phyloP scores from a whole-genome alignment of 2,888 invertebrate genomes.

The Allygus modestus region DNA sequence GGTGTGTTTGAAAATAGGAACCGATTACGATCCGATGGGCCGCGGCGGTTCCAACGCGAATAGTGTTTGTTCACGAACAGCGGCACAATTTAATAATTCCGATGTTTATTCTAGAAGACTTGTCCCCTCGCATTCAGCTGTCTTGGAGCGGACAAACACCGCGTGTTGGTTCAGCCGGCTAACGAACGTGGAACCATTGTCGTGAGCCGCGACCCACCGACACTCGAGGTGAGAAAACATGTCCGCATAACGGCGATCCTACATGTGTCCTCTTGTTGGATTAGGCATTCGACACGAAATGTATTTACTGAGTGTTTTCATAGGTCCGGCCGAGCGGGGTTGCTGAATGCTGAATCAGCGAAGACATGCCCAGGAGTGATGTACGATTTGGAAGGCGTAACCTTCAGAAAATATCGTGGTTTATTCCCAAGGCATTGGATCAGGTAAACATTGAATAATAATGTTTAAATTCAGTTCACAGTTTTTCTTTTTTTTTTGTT shows the following conservation, averaged over 20 bases:
- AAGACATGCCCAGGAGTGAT: neutral
- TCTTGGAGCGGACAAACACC: no score
- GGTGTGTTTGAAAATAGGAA: slow-evolving; percentile 22
- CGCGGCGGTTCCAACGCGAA: neutral
- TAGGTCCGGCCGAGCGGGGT: neutral
- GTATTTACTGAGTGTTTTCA: slow-evolving; percentile 20
- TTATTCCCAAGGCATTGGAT: no score
- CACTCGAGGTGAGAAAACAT: slow-evolving; percentile 38
- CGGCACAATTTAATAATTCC: slow-evolving; percentile 4
- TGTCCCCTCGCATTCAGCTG: slow-evolving; percentile 38
- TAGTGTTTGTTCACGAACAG: neutral
- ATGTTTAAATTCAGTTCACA: no score
- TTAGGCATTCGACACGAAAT: slow-evolving; percentile 20
- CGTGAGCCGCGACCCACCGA: neutral
- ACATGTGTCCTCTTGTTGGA: slow-evolving; percentile 43
- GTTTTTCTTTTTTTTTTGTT: no score
- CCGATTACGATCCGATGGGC: neutral
- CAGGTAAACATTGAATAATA: no score
- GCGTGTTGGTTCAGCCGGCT: slow-evolving; percentile 15
- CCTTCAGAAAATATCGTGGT: no score
- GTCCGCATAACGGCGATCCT: slow-evolving; percentile 29
- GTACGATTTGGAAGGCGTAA: neutral
- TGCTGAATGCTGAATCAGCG: slow-evolving; percentile 22
- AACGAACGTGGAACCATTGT: slow-evolving; percentile 13
- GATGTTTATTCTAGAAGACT: slow-evolving; percentile 17